Base-by-base conservation (phyloP, 2,113 vertebrate genomes). In the Rhegmatorhina hoffmannsi region DNA sequence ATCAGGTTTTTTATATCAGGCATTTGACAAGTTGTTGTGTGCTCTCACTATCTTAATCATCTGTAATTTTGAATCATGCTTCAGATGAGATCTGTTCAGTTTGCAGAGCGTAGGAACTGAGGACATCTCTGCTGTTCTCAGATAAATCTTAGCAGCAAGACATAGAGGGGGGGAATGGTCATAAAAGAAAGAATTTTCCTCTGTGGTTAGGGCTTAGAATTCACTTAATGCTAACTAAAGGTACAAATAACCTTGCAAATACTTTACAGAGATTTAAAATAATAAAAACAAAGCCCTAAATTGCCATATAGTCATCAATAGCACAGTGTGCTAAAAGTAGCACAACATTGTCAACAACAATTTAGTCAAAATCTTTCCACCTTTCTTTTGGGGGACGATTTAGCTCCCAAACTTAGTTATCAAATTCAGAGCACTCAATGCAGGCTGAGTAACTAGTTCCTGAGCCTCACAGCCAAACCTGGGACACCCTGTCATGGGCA, bases 21-120 rank as follows among this genome's bases (percentile, higher is more conserved):
- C 78, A 74, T 53, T 60, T 96, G 91, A 90, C 92, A 96, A 95
- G 31, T 68, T 92, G 63, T 59, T 89, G 56, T 92, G 29, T 78
- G 68, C 83, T 86, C 85, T 92, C 83, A 56, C 56, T 94, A 7
- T 88, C 94, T 95, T 94, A 97, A 95, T 96, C 69, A 96, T 78
- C 90, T 44, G 58, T 86, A 89, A 82, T 84, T 93, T 84, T 95
- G 93, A 96, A 89, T 97, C 88, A 90, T 58, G 53, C 60, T 68
- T 92, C 70, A 76, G 67, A 85, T 91, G 59, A 94, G 70, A 79
- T 49, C 76, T 86, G 38, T 46, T 92, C 76, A 38, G 40, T 84
- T 89, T 87, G 77, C 49, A 62, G 56, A 93, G 90, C 15, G 7
- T 82, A 94, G 94, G 85, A 96, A 93, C 44, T 50, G 60, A 90